phyloP scores from a whole-genome alignment of 1,140 invertebrate species.

The Drosophila kikkawai region DNA sequence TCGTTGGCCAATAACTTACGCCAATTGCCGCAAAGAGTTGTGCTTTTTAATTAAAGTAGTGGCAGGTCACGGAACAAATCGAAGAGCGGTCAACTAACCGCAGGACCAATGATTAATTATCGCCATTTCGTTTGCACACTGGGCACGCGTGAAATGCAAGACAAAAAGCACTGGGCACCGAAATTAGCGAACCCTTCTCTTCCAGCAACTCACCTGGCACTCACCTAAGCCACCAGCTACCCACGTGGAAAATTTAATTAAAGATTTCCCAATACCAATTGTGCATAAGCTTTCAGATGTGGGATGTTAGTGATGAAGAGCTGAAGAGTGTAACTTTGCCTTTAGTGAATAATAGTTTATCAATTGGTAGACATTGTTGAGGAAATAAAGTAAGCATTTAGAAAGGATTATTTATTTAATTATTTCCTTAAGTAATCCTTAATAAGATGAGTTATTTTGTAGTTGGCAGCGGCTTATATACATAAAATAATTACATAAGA shows the following conservation, averaged over 20 bases:
- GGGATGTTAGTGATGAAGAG: neutral
- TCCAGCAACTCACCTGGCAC: conserved; percentile 30
- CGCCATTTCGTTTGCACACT: conserved; percentile 67
- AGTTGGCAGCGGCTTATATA: too few species aligned
- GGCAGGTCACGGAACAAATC: conserved; percentile 49
- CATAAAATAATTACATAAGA: too few species aligned
- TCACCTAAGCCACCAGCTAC: conserved; percentile 1
- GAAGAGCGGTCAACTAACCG: conserved; percentile 58
- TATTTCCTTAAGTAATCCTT: neutral
- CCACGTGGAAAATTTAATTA: conserved; percentile 61
- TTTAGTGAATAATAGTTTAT: neutral
- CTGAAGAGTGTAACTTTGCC: too few species aligned
- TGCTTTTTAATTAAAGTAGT: conserved; percentile 75
- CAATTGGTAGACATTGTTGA: neutral
- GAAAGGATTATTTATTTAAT: neutral
- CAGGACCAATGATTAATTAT: conserved; percentile 77
- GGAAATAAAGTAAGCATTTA: too few species aligned
- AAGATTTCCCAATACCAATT: conserved; percentile 34
- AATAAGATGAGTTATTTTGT: too few species aligned
- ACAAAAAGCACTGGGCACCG: conserved; percentile 56
- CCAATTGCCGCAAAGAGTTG: conserved; percentile 60
- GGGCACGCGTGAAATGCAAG: conserved; percentile 41
- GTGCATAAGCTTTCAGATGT: neutral
- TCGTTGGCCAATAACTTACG: conserved; percentile 70
- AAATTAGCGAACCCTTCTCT: conserved; percentile 51